These are phyloP conservation scores for Cebus imitator DNA, from an alignment of 2,113 vertebrate genomes.

Conservation along the genomic window DNA sequence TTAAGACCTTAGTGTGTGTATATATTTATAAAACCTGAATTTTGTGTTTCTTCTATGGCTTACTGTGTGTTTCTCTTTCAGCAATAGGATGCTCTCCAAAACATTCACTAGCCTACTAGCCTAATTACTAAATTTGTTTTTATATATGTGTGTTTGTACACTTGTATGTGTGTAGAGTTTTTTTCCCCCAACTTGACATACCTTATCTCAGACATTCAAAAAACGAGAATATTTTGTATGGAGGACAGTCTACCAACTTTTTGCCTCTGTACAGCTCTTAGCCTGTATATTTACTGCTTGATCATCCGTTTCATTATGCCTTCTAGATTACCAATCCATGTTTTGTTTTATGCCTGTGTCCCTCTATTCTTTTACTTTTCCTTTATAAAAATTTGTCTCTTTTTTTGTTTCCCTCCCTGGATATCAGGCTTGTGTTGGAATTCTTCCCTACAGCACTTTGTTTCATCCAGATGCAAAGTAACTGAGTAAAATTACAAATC, in stretches of 20 bases:
- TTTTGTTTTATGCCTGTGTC: neutral
- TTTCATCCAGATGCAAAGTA: constrained; percentile 45
- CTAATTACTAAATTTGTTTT: constrained; percentile 55
- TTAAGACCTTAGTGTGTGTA: constrained; percentile 69
- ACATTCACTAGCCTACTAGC: constrained; percentile 45
- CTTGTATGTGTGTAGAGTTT: constrained; percentile 34
- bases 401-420: neutral
- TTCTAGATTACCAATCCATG: constrained; percentile 13
- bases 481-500: constrained; percentile 51
- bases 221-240: constrained; percentile 48
- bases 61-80: constrained; percentile 65
- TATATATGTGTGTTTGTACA: constrained; percentile 16
- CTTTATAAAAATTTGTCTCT: neutral
- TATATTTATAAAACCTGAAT: constrained; percentile 67
- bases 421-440: constrained; percentile 46
- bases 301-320: constrained; percentile 42
- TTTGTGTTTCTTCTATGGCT: constrained; percentile 55
- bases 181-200: constrained; percentile 24
- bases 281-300: constrained; percentile 42
- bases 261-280: constrained; percentile 60
- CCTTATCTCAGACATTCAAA: constrained; percentile 60
- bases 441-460: constrained; percentile 21
- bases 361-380: neutral
- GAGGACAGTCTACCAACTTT: constrained; percentile 54
- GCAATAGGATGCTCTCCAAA: constrained; percentile 65